Conservation (phyloP, 1,140 invertebrate species). For the Muscidifurax raptorellus region DNA sequence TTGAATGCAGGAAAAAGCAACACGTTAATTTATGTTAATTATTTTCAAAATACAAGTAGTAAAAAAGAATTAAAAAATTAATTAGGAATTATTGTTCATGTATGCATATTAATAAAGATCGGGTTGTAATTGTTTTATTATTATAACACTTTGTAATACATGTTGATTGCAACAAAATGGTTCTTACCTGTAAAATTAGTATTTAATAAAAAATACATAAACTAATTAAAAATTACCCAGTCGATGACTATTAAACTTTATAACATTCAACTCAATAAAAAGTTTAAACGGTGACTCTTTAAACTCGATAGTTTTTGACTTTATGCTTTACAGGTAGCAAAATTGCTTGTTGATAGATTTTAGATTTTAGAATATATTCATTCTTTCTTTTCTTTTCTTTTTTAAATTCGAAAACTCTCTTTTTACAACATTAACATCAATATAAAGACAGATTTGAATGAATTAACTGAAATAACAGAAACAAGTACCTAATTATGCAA, state of each 20-base stretch:
- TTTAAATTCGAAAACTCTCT: not conserved
- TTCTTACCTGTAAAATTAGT: constrained; percentile 44
- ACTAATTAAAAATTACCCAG: not conserved
- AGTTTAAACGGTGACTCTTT: constrained; percentile 4
- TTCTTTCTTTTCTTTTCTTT: not conserved
- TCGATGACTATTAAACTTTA: not conserved
- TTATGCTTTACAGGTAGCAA: not conserved
- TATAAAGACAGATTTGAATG: not conserved
- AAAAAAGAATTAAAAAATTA: not conserved
- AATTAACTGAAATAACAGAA: not conserved
- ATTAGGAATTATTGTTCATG: constrained; percentile 4
- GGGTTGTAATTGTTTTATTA: constrained; percentile 40
- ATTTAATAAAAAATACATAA: not conserved
- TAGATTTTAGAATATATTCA: not conserved
- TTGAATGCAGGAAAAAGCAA: not conserved
- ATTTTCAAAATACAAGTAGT: not conserved
- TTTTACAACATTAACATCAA: not conserved
- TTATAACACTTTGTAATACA: constrained; percentile 48
- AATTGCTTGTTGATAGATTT: not conserved
- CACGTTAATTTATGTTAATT: not conserved
- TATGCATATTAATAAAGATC: constrained; percentile 15
- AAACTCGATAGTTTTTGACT: constrained; percentile 27
- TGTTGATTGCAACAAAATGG: constrained; percentile 47
- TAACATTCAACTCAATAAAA: not conserved
- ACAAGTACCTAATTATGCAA: not conserved